Base-by-base conservation (phyloP, 2,888 invertebrate genomes). In the Sipha maydis region DNA sequence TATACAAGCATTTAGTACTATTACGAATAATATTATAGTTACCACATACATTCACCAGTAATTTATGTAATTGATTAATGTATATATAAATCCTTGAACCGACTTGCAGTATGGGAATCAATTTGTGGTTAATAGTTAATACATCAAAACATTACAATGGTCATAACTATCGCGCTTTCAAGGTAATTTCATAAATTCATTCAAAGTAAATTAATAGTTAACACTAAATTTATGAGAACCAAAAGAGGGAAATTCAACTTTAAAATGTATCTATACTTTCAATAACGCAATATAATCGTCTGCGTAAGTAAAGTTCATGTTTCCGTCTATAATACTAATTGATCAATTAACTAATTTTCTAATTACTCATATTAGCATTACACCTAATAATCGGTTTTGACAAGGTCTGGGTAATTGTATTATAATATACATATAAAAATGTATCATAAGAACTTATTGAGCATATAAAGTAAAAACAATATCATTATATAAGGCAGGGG, bases 11-110 rank as follows among this genome's bases (percentile, higher is more conserved):
- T 67, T 19, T 67, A 38, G 34, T 79, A n/a, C 56, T 77, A 19
- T 9, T 34, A 78, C 31, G 31, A 3, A 3, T 78, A 78, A 31
- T 56, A 56, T 8, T 28, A 31, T 14, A 25, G 25, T 7, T 78
- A 79, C 38, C 28, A 69, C 19, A 41, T 11, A 82, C 69, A 71
- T 82, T 82, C 83, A 83, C 73, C 54, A 17, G 41, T 31, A n/a
- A 83, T 56, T 54, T n/a, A 34, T 48, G 73, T 83, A 83, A 83
- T 83, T 83, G 71, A 83, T 83, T 83, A 56, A 28, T 31, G 83
- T 73, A 54, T 56, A 34, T 38, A 83, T 67, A 84, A 75, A 84
- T 76, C 84, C 84, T 84, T 84, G 84, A 84, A 84, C 84, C 41
- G 84, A 31, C 76, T 73, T 54, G 19, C 73, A 61, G 48, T 71